These are phyloP conservation scores for Helleia helle DNA, from an alignment of 2,888 invertebrate species.

Conservation along the genomic window DNA sequence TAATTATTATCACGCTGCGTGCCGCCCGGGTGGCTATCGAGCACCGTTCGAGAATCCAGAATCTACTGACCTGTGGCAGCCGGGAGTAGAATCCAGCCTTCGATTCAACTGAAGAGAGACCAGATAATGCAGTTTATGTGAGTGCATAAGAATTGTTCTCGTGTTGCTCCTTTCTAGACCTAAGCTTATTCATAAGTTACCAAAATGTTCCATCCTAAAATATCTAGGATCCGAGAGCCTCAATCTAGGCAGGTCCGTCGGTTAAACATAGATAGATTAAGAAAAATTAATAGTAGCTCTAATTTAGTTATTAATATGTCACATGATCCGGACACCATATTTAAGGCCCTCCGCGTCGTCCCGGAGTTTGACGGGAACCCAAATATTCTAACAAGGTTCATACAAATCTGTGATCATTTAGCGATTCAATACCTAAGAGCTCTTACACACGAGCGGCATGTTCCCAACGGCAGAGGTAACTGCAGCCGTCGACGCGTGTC, in stretches of 20 bases:
- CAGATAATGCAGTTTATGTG: constrained; percentile 6
- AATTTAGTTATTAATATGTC: not conserved
- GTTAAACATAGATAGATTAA: not conserved
- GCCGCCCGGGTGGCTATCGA: constrained; percentile 1
- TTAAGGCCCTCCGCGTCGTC: too few species aligned
- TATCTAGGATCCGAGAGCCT: too few species aligned
- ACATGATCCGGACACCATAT: too few species aligned
- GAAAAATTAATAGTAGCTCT: not conserved
- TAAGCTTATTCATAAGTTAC: too few species aligned
- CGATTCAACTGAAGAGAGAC: constrained; percentile 7
- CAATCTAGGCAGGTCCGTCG: constrained; percentile 2
- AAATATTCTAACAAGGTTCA: constrained; percentile 12
- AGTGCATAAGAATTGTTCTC: constrained; percentile 5
- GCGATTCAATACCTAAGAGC: constrained; percentile 5
- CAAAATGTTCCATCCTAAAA: too few species aligned
- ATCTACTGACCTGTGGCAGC: constrained; percentile 3
- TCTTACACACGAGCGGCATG: too few species aligned
- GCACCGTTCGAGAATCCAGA: not conserved
- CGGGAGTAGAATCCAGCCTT: not conserved
- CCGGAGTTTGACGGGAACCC: too few species aligned
- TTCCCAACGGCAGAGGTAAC: too few species aligned
- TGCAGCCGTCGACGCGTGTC: too few species aligned
- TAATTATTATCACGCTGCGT: not conserved
- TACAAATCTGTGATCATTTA: constrained; percentile 14
- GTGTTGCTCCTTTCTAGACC: constrained; percentile 9